These are phyloP conservation scores for Nipponacmea schrenckii DNA, from an alignment of 2,888 invertebrate species.

Conservation along the genomic window DNA sequence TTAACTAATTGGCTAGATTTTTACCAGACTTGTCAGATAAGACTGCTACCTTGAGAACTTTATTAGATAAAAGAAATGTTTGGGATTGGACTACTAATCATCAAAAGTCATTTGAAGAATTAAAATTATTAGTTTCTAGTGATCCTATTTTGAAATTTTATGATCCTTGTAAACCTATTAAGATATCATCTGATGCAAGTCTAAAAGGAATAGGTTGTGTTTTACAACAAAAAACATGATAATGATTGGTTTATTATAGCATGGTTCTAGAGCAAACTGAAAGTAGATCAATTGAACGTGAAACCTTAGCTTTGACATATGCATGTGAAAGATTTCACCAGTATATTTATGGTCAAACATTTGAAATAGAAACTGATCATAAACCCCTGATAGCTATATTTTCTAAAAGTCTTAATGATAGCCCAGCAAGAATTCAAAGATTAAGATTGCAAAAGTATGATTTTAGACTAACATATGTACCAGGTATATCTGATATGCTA, in stretches of 20 bases:
- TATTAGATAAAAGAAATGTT: constrained; percentile 11
- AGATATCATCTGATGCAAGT: constrained; percentile 18
- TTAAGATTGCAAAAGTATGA: constrained; percentile 25
- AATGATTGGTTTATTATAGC: constrained; percentile 17
- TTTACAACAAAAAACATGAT: constrained; percentile 17
- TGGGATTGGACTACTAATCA: constrained; percentile 4
- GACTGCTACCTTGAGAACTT: constrained; percentile 3
- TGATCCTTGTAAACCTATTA: constrained; percentile 15
- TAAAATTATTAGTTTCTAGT: constrained; percentile 7
- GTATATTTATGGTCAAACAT: constrained; percentile 19
- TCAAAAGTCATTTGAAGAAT: not conserved
- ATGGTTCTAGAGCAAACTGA: constrained; percentile 23
- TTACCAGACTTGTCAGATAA: constrained; percentile 3
- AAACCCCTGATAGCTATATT: constrained; percentile 25
- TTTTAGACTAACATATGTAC: constrained; percentile 17
- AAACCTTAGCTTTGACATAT: constrained; percentile 21
- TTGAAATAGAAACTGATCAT: constrained; percentile 21
- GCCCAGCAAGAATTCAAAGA: constrained; percentile 22
- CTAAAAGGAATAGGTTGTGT: constrained; percentile 21
- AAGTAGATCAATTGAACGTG: constrained; percentile 20
- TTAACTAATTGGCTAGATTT: not conserved
- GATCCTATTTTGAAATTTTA: no score
- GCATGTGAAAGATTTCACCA: constrained; percentile 21
- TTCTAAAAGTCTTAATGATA: constrained; percentile 18
- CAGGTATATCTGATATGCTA: constrained; percentile 21